Evolutionary conservation across 2,888 invertebrate species (phyloP).

Genomic region (Acanthosepion pharaonis): DNA sequence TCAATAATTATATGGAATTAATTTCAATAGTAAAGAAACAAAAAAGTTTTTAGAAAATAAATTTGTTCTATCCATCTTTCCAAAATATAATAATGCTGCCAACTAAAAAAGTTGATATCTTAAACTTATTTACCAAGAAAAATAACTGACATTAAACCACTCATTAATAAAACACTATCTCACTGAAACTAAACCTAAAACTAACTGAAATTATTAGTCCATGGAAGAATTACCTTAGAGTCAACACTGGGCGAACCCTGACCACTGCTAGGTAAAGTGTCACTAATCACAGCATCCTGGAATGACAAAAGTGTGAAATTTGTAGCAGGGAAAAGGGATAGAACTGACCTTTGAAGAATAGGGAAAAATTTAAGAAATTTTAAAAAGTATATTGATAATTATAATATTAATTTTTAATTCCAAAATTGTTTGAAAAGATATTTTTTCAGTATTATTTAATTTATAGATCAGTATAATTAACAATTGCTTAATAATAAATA

Average conservation of each 20-base stretch:
- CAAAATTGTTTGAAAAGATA: neutral
- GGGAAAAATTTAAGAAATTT: slow-evolving; percentile 33
- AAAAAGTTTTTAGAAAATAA: too few species aligned
- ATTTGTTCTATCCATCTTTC: too few species aligned
- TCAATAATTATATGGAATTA: too few species aligned
- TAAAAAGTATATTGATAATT: neutral
- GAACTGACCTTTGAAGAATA: neutral
- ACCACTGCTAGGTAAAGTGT: slow-evolving; percentile 60
- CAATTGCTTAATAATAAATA: too few species aligned
- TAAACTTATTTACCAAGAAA: neutral
- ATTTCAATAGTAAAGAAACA: too few species aligned
- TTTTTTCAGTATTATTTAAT: neutral
- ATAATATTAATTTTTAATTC: neutral
- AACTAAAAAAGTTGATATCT: too few species aligned
- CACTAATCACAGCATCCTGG: slow-evolving; percentile 55
- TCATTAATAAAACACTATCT: neutral
- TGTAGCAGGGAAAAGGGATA: neutral
- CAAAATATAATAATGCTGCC: too few species aligned
- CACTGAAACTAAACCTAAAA: neutral
- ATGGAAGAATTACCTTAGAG: slow-evolving; percentile 61
- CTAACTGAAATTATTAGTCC: neutral
- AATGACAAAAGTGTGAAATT: slow-evolving; percentile 40
- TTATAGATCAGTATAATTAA: too few species aligned
- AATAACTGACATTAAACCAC: neutral
- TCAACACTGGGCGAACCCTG: slow-evolving; percentile 69